Conservation (phyloP, 2,888 invertebrate genomes). For the Malachius bipustulatus region DNA sequence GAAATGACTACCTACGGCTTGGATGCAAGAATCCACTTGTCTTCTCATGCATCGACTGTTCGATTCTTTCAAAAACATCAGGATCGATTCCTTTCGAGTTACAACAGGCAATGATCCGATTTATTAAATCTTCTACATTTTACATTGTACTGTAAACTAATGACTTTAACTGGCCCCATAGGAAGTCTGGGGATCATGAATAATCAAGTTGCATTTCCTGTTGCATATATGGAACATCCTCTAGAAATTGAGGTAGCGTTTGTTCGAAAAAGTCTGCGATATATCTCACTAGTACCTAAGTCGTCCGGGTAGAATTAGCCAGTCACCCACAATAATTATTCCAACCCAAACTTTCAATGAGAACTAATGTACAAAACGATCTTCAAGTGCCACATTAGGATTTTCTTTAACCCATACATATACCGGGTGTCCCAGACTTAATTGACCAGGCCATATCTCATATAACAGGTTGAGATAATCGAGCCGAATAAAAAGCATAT, state of each 20-base stretch:
- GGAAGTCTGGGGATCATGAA: no score
- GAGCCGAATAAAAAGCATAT: no score
- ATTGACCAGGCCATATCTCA: no score
- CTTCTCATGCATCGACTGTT: no score
- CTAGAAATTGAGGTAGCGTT: conserved; percentile 3
- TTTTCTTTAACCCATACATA: conserved; percentile 1
- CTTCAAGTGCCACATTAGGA: neutral
- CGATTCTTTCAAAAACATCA: no score
- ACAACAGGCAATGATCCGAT: no score
- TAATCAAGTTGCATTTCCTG: conserved; percentile 4
- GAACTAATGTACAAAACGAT: conserved; percentile 5
- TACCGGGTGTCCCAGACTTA: no score
- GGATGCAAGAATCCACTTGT: conserved; percentile 11
- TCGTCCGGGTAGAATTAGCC: neutral
- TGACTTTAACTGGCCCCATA: no score
- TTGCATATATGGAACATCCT: conserved; percentile 5
- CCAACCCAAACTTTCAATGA: conserved; percentile 1
- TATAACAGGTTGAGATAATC: no score
- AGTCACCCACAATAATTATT: neutral
- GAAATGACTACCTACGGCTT: conserved; percentile 7
- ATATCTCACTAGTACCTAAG: neutral
- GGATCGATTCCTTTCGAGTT: no score
- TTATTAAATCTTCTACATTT: no score
- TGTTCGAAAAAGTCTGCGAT: conserved; percentile 5
- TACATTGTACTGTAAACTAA: no score